Base-by-base conservation (phyloP, 1,140 invertebrate species). In the Centruroides vittatus region DNA sequence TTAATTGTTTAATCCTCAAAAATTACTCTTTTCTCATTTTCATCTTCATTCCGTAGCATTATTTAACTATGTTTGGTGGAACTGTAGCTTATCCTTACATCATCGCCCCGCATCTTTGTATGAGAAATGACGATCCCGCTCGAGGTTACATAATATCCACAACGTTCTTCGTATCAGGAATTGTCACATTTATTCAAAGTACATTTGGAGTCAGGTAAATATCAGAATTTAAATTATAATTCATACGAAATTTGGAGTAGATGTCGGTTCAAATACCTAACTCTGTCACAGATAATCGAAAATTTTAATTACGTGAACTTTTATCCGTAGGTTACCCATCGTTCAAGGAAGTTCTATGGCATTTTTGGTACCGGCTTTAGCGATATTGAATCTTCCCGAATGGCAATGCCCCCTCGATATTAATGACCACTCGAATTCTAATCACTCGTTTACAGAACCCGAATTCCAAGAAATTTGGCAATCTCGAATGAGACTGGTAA, bases 21-120 rank as follows among this genome's bases (percentile, higher is more conserved):
- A 23, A 23, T 23, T 23, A 23, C 23, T 23, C 23, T 23, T 23
- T 23, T 23, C 23, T 23, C 23, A 23, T n/a, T n/a, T n/a, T n/a
- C n/a, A 23, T 23, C 23, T 23, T 23, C 2, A 23, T 23, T 23
- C 23, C 23, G 23, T 75, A 93, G 84, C 88, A 92, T 71, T 92
- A 90, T 70, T 72, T 92, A 59, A 89, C 87, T 0, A 89, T 91
- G 86, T 88, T 92, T 48, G 88, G 87, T 0, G 86, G 85, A 0
- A 89, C 89, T 41, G 84, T 92, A 0, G 83, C 86, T 1, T 87
- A 89, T 61, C 88, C 89, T 0, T 87, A 91, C 65, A 84, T 93
- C 51, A 71, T 93, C 49, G 85, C 85, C 12, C 85, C 85, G 3
- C 81, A 84, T 0, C 75, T 93, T 3, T 93, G 89, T 71, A 89